Conservation (phyloP, 2,888 invertebrate genomes). For the Trichogramma evanescens region DNA sequence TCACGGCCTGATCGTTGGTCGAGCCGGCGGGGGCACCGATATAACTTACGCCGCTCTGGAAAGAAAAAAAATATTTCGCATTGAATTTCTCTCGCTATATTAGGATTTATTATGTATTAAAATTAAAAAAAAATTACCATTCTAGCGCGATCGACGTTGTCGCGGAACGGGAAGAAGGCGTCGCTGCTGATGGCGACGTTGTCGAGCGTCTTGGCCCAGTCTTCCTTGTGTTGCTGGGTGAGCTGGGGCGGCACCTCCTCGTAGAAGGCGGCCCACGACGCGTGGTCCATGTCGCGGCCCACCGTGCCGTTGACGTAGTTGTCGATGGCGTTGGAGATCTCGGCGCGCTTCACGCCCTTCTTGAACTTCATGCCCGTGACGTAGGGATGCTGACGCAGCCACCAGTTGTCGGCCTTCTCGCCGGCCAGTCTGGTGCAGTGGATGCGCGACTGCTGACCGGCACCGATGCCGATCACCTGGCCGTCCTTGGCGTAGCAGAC, state of each 20-base stretch:
- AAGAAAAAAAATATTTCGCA: slow-evolving; percentile 21
- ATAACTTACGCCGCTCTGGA: slow-evolving; percentile 87
- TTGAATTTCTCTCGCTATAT: not conserved
- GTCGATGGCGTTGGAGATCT: slow-evolving; percentile 92
- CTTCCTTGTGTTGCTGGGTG: slow-evolving; percentile 58
- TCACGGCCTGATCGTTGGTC: slow-evolving; percentile 83
- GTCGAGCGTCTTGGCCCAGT: slow-evolving; percentile 65
- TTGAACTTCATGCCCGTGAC: slow-evolving; percentile 79
- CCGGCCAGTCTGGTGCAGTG: slow-evolving; percentile 97
- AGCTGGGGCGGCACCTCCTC: slow-evolving; percentile 67
- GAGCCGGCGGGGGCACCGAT: slow-evolving; percentile 93
- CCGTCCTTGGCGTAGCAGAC: slow-evolving; percentile 94
- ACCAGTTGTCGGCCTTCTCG: slow-evolving; percentile 97
- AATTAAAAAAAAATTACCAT: slow-evolving; percentile 55
- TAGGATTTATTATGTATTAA: not conserved
- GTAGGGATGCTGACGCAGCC: slow-evolving; percentile 87
- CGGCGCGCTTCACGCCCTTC: slow-evolving; percentile 78
- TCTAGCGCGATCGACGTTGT: slow-evolving; percentile 88
- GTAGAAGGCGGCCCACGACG: slow-evolving; percentile 68
- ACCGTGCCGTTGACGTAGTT: slow-evolving; percentile 89
- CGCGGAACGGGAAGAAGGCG: slow-evolving; percentile 97
- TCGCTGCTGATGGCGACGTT: slow-evolving; percentile 81
- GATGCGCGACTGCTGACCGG: slow-evolving; percentile 97
- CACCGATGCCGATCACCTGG: slow-evolving; percentile 91
- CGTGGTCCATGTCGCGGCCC: slow-evolving; percentile 77